A percentile compares a stretch with the other conserved stretches of the same genome.
phyloP scores from a whole-genome alignment of 2,888 invertebrate genomes.

The Pollenia labialis region DNA sequence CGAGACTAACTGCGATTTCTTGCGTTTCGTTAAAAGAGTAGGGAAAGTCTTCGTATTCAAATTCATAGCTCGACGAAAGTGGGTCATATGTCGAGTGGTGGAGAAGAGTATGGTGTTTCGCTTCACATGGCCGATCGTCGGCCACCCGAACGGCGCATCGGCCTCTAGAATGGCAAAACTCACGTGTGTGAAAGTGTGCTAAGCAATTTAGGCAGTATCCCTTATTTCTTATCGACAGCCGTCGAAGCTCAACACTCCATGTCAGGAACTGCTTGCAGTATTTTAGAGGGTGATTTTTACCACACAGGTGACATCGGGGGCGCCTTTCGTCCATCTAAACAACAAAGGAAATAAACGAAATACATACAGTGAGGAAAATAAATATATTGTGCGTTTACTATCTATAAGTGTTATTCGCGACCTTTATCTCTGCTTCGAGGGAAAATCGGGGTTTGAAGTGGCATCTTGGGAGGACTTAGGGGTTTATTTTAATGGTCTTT shows the following conservation, averaged over 20 bases:
- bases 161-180: too few species aligned
- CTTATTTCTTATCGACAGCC: neutral
- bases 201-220: neutral
- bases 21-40: neutral
- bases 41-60: neutral
- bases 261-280: neutral
- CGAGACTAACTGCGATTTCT: neutral
- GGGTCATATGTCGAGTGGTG: neutral
- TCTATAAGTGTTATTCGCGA: neutral
- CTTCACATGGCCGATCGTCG: neutral
- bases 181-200: too few species aligned
- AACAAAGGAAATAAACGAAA: neutral
- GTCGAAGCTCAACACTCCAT: neutral
- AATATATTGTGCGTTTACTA: neutral
- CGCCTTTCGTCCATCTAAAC: neutral
- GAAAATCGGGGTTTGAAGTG: too few species aligned
- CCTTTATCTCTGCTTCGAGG: too few species aligned
- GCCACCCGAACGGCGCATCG: too few species aligned
- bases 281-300: neutral
- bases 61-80: neutral
- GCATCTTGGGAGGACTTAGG: too few species aligned
- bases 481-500: too few species aligned
- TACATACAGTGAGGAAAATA: neutral
- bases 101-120: neutral
- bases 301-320: neutral